Evolutionary conservation across 2,113 vertebrate genomes (phyloP), one percentile per base, ranked within the genome.

Genomic region (Puma concolor): DNA sequence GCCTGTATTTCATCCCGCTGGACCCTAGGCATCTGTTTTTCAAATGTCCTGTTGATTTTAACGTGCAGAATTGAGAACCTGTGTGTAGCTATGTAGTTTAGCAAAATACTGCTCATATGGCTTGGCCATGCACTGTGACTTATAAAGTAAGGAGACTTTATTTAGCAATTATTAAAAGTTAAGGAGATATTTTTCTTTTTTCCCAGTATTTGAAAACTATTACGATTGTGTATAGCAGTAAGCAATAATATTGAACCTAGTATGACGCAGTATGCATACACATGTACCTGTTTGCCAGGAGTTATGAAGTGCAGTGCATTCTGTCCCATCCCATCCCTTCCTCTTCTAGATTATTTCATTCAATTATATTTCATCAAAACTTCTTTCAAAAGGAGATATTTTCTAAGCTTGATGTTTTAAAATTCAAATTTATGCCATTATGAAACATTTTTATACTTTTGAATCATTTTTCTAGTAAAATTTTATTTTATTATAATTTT

Each of bases 101-200:
- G 36, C 63, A 63, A 69, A 81, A 94, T 95, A 31, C 36, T 95
- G 21, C 41, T 92, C 87, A 19, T 21, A 2, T 74, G 74, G 48
- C 48, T 92, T 92, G 69, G 25, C 44, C 38, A 36, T 67, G 41
- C 38, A 76, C 31, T 44, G 14, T 81, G 16, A 77, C 33, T 88
- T 94, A 54, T 1, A 50, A 72, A 80, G 17, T 81, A 63, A 87
- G 63, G 11, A 95, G 31, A 29, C 54, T 92, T 93, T 80, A 76
- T 84, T 93, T 79, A 71, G 1, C 60, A 93, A 16, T 92, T 93
- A 63, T 44, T 92, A 89, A 83, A 96, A 82, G 19, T 90, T 82
- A 84, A 76, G 76, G 84, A 82, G 57, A 48, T 4, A 33, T 88
- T 93, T 93, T 23, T 66, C 4, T n/a, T 77, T 80, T 94, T 52